Evolutionary conservation across 2,113 vertebrate species (phyloP).

Genomic region (Sebastes fasciatus): DNA sequence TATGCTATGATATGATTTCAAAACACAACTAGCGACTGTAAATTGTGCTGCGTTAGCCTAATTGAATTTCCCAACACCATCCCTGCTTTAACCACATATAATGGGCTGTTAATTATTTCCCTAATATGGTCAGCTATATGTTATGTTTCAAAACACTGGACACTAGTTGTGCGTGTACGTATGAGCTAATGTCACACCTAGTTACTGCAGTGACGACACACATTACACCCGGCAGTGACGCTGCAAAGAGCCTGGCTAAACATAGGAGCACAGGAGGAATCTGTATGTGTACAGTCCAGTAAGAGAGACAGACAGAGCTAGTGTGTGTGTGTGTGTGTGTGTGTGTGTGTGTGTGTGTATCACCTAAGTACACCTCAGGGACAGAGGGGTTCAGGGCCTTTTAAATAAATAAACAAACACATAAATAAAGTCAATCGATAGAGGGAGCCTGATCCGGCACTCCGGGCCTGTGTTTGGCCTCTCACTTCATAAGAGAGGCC

Average conservation of each 20-base stretch:
- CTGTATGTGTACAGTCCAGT: slow-evolving; percentile 31
- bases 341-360: slow-evolving; percentile 30
- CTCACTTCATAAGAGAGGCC: slow-evolving; percentile 72
- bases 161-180: not conserved
- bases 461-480: slow-evolving; percentile 71
- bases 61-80: not conserved
- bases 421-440: slow-evolving; percentile 80
- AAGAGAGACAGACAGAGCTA: not conserved
- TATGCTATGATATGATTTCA: too few species aligned
- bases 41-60: not conserved
- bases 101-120: not conserved
- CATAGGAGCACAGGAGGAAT: slow-evolving; percentile 50
- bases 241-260: slow-evolving; percentile 53
- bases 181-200: slow-evolving; percentile 60
- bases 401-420: slow-evolving; percentile 81
- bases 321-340: slow-evolving; percentile 27
- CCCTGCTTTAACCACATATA: not conserved
- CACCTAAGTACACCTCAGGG: slow-evolving; percentile 72
- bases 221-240: slow-evolving; percentile 37
- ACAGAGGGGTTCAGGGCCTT: slow-evolving; percentile 61
- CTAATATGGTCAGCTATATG: slow-evolving; percentile 5
- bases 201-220: slow-evolving; percentile 43
- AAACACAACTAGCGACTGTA: not conserved
- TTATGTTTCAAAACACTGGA: slow-evolving; percentile 41
- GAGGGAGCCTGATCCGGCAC: slow-evolving; percentile 70